These are phyloP conservation scores for Palythoa caribaeorum DNA, from an alignment of 92 coral and sea anemone species.

Conservation along the genomic window DNA sequence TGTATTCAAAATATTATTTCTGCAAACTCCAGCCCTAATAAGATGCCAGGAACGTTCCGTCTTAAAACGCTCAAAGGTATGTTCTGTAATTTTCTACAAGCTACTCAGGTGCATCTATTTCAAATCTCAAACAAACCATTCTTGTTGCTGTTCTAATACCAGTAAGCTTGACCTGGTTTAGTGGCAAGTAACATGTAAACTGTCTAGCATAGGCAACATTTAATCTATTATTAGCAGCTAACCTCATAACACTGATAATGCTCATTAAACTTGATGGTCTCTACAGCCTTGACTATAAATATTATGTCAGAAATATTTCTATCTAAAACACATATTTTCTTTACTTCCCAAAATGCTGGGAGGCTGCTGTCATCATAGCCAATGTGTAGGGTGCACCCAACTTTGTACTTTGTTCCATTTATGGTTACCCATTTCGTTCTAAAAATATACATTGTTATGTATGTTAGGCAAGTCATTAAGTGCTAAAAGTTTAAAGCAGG, in stretches of 20 bases:
- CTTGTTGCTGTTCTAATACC: slow-evolving; percentile 22
- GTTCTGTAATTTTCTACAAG: slow-evolving; percentile 1
- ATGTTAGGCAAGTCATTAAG: slow-evolving; percentile 2
- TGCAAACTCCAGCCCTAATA: slow-evolving; percentile 9
- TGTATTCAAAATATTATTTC: not conserved
- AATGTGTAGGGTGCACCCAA: slow-evolving; percentile 60
- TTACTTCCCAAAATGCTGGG: slow-evolving; percentile 65
- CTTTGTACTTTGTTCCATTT: slow-evolving; percentile 53
- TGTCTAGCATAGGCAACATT: not conserved
- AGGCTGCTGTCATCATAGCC: slow-evolving; percentile 65
- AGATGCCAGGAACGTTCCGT: not conserved
- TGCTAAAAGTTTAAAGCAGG: not conserved
- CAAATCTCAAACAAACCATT: slow-evolving; percentile 5
- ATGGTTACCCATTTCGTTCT: slow-evolving; percentile 3
- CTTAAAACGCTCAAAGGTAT: not conserved
- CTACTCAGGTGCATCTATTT: slow-evolving; percentile 10
- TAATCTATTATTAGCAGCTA: not conserved
- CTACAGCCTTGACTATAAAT: slow-evolving; percentile 59
- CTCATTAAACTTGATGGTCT: slow-evolving; percentile 59
- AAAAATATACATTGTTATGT: not conserved
- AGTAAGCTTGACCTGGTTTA: not conserved
- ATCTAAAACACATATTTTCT: slow-evolving; percentile 54
- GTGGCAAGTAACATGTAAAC: slow-evolving; percentile 16
- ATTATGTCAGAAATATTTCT: slow-evolving; percentile 57
- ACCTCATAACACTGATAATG: slow-evolving; percentile 68